These are phyloP conservation scores for Sterna hirundo DNA, from an alignment of 2,113 vertebrate species.

Conservation along the genomic window DNA sequence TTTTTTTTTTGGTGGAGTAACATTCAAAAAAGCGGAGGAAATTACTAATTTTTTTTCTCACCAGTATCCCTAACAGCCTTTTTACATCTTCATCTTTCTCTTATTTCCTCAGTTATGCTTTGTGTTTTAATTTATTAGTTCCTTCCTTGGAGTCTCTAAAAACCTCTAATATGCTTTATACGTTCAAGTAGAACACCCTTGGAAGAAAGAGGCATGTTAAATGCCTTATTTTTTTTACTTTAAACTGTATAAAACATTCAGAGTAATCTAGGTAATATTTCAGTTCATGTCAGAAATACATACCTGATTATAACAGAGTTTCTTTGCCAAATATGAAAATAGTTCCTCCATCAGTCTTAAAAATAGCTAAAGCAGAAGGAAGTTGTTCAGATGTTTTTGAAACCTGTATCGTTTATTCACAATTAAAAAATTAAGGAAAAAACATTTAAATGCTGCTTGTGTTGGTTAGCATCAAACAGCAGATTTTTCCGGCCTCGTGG, in stretches of 20 bases:
- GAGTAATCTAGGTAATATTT: not conserved
- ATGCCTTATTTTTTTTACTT: not conserved
- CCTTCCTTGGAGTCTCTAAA: not conserved
- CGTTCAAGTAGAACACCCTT: not conserved
- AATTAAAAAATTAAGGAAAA: conserved; percentile 11
- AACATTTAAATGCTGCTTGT: not conserved
- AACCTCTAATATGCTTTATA: not conserved
- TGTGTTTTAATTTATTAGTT: not conserved
- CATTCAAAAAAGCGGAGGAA: not conserved
- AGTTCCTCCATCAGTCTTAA: not conserved
- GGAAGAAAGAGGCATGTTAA: not conserved
- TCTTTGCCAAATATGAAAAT: not conserved
- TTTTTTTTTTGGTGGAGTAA: not conserved
- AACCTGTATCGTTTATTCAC: not conserved
- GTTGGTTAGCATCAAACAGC: conserved; percentile 19
- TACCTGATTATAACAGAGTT: not conserved
- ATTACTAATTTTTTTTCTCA: not conserved
- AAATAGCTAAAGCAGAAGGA: conserved; percentile 22
- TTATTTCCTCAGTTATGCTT: not conserved
- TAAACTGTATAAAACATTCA: not conserved
- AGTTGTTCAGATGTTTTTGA: not conserved
- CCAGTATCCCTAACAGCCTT: not conserved
- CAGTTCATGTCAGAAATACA: not conserved
- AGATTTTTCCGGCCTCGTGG: conserved; percentile 39
- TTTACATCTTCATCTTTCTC: not conserved